phyloP scores from a whole-genome alignment of 2,888 invertebrate species.

The Epirrhoe tristata region DNA sequence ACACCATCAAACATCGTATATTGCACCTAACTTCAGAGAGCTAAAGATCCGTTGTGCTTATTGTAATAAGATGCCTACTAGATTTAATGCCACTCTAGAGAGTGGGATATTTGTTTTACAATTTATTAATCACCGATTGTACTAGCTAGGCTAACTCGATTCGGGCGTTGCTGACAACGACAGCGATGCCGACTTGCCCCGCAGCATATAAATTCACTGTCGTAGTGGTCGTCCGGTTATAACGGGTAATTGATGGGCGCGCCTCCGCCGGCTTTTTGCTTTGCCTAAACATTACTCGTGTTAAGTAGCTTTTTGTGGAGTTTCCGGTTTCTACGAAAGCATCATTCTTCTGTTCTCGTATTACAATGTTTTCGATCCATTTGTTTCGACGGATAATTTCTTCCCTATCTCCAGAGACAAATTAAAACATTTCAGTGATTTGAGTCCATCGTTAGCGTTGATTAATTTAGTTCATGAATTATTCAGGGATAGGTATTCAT shows the following conservation, averaged over 20 bases:
- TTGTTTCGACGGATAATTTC: slow-evolving; percentile 22
- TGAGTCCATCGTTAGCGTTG: slow-evolving; percentile 17
- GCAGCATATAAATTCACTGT: slow-evolving; percentile 35
- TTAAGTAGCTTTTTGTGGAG: slow-evolving; percentile 44
- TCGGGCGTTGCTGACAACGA: slow-evolving; percentile 21
- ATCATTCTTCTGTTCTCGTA: slow-evolving; percentile 28
- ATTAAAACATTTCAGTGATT: slow-evolving; percentile 28
- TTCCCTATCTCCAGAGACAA: slow-evolving; percentile 18
- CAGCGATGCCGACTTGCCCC: slow-evolving; percentile 19
- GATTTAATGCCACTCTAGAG: too few relatives aligned
- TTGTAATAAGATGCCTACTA: neutral
- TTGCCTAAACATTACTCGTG: slow-evolving; percentile 53
- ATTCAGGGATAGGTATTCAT: slow-evolving; percentile 20
- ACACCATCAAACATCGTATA: too few relatives aligned
- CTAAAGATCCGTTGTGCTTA: too few relatives aligned
- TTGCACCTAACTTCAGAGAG: too few relatives aligned
- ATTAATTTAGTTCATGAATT: slow-evolving; percentile 29
- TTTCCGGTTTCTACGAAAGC: slow-evolving; percentile 38
- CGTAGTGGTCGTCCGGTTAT: slow-evolving; percentile 43
- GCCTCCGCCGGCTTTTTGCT: slow-evolving; percentile 54
- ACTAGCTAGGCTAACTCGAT: slow-evolving; percentile 5
- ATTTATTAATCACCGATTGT: slow-evolving; percentile 10
- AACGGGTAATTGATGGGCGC: slow-evolving; percentile 60
- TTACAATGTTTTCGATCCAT: slow-evolving; percentile 33
- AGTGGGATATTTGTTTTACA: neutral